Evolutionary conservation across 2,888 invertebrate genomes (phyloP).

Genomic region (Drosophila nr. fundita): DNA sequence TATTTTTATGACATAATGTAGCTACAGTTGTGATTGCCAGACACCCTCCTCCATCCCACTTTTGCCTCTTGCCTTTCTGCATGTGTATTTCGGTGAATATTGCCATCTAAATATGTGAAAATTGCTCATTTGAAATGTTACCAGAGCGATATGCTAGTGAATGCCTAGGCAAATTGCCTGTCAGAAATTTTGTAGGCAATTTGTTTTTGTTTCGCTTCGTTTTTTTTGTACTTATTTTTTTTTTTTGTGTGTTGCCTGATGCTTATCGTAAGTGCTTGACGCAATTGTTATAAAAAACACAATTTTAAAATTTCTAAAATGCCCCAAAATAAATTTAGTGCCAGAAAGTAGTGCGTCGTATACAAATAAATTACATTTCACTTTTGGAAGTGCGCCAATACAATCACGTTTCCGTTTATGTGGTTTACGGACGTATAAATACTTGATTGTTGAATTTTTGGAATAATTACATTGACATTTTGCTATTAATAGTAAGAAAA

Average conservation of each 20-base stretch:
- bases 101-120: slow-evolving; percentile 77
- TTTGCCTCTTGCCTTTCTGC: background rate
- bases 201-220: slow-evolving; percentile 56
- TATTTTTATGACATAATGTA: slow-evolving; percentile 76
- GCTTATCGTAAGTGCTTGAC: slow-evolving; percentile 64
- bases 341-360: slow-evolving; percentile 58
- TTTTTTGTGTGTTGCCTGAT: slow-evolving; percentile 38
- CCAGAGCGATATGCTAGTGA: slow-evolving; percentile 24
- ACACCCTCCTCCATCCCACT: slow-evolving; percentile 1
- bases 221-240: slow-evolving; percentile 5
- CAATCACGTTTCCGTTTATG: background rate
- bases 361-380: background rate
- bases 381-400: background rate
- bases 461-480: background rate
- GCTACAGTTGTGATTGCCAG: slow-evolving; percentile 52
- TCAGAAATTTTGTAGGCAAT: slow-evolving; percentile 77
- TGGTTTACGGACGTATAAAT: background rate
- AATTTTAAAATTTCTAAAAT: slow-evolving; percentile 15
- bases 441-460: too few relatives aligned
- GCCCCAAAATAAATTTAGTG: slow-evolving; percentile 10
- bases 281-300: slow-evolving; percentile 54
- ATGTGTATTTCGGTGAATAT: slow-evolving; percentile 47
- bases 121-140: slow-evolving; percentile 76
- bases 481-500: background rate
- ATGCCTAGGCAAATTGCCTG: slow-evolving; percentile 75